Base-by-base conservation (phyloP, 2,113 vertebrate genomes). In the Ovibos moschatus region DNA sequence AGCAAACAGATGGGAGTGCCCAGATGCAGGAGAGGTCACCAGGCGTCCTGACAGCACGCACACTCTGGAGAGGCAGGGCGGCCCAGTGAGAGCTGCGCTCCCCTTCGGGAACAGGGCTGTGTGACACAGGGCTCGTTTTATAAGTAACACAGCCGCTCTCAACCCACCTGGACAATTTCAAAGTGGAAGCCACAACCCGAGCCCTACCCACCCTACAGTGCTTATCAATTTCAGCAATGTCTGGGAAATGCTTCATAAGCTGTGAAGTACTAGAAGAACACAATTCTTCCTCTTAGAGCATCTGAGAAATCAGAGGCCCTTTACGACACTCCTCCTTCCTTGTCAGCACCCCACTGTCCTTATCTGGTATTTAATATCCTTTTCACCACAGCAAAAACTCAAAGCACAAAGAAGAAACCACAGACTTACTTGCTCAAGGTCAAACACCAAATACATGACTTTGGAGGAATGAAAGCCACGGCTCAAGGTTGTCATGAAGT, bases 1-100 rank as follows among this genome's bases (percentile, higher is more conserved):
- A 27, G 91, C 27, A 50, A 50, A 82, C 64, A 93, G 88, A 94
- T 50, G 60, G 36, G 82, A 95, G 89, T 45, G 43, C 30, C 94
- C 60, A 88, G 93, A 62, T 71, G n/a, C 58, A 85, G 86, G 51
- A 85, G 78, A 88, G 76, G 76, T 64, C 36, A 79, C 36, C 9
- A 0, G 5, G 19, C 10, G 23, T 57, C 43, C 90, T 40, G 23
- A 14, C 30, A 16, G 45, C 0, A 1, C 6, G 7, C 33, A 40
- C 6, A 8, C 2, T 47, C 19, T 51, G 71, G 60, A 64, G 14
- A 74, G 45, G 50, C n/a, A 71, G 58, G 23, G 64, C 30, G 30
- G 27, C 3, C 5, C 1, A 2, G 25, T 6, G 2, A 2, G 40
- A 57, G 11, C 84, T 16, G 58, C 3, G 27, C 21, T 94, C 40